These are phyloP conservation scores for Eonycteris spelaea DNA, from an alignment of 2,113 vertebrate species.

Conservation along the genomic window DNA sequence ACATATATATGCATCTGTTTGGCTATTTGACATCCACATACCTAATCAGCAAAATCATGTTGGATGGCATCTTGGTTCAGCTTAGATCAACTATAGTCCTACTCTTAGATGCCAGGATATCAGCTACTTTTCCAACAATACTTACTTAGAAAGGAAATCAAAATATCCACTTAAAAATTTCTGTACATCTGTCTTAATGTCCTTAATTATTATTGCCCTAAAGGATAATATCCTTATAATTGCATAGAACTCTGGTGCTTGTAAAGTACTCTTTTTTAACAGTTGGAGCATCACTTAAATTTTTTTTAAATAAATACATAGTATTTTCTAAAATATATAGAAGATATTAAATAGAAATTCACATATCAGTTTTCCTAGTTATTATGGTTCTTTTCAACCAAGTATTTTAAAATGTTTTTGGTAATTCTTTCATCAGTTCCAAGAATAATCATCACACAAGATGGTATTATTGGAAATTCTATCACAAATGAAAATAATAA, in stretches of 20 bases:
- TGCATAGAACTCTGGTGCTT: background rate
- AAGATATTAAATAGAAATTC: background rate
- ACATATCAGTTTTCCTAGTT: background rate
- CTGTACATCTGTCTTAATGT: background rate
- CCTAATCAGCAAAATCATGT: background rate
- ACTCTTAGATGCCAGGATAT: background rate
- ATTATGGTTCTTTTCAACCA: background rate
- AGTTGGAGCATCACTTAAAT: background rate
- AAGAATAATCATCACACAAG: background rate
- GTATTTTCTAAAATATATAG: background rate
- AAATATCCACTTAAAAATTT: background rate
- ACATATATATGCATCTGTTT: background rate
- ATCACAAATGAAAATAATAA: background rate
- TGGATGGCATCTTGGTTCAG: background rate
- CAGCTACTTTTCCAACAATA: background rate
- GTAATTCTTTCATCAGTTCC: background rate
- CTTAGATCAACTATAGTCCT: background rate
- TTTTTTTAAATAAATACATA: background rate
- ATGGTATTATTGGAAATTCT: background rate
- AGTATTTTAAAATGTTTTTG: background rate
- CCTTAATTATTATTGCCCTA: background rate
- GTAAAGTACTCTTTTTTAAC: background rate
- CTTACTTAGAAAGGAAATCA: background rate
- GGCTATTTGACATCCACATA: background rate
- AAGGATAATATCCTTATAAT: background rate